Evolutionary conservation across 2,797 vertebrate species (phyloP).

Genomic region (Corythornis leucogaster): DNA sequence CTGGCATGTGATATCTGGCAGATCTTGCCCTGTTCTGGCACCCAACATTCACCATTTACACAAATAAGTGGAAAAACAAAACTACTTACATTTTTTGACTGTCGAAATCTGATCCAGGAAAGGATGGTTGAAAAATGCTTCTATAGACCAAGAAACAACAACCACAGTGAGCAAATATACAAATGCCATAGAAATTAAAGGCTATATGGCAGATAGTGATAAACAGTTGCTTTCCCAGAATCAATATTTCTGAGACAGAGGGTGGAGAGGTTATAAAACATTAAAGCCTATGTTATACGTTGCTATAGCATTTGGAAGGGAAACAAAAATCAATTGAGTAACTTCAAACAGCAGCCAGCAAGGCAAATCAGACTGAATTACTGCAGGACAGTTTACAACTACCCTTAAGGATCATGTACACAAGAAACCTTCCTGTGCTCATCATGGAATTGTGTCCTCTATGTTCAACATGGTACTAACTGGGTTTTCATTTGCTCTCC

Average conservation of each 20-base stretch:
- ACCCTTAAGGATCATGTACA: neutral
- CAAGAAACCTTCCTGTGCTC: neutral
- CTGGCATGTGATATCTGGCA: neutral
- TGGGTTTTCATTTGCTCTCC: neutral
- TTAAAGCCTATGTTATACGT: constrained; percentile 11
- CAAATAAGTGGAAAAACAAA: neutral
- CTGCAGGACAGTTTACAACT: neutral
- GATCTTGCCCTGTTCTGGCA: neutral
- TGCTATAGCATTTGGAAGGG: constrained; percentile 13
- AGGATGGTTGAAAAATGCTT: constrained; percentile 92
- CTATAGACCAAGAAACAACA: constrained; percentile 77
- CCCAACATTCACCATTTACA: neutral
- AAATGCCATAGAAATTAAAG: neutral
- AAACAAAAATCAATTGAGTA: constrained; percentile 15
- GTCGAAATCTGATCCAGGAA: constrained; percentile 89
- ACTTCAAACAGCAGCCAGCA: constrained; percentile 24
- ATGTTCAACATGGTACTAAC: neutral
- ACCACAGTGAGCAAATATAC: neutral
- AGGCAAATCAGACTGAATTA: constrained; percentile 2
- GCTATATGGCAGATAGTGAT: neutral
- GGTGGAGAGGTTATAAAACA: constrained; percentile 35
- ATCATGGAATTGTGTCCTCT: neutral
- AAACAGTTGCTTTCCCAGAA: constrained; percentile 30
- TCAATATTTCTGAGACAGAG: constrained; percentile 10
- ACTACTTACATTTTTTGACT: constrained; percentile 93